Evolutionary conservation across 2,888 invertebrate genomes (phyloP).

Genomic region (Trileptium ribeirensis): DNA sequence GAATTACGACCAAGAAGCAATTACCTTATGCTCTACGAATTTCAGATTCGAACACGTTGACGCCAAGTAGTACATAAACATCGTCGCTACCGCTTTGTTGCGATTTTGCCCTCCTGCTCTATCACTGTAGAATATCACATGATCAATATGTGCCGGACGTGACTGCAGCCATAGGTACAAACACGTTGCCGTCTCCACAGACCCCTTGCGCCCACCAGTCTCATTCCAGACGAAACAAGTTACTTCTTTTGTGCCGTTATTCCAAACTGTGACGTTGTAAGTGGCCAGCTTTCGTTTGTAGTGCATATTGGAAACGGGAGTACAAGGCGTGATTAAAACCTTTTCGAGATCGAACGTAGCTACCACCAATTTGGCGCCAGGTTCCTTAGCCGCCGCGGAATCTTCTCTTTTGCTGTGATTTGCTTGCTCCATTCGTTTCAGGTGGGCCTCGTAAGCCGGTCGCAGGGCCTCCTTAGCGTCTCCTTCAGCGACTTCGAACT

Average conservation of each 20-base stretch:
- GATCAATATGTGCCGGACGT: background rate
- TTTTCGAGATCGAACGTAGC: conserved; percentile 11
- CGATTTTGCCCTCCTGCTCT: background rate
- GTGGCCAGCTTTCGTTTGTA: conserved; percentile 1
- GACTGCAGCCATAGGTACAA: background rate
- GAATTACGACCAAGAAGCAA: too few relatives aligned
- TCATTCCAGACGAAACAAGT: conserved; percentile 11
- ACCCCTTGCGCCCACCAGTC: background rate
- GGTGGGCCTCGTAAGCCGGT: background rate
- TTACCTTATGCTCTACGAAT: too few relatives aligned
- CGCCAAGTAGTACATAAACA: background rate
- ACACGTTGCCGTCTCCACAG: background rate
- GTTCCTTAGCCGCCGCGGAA: too few relatives aligned
- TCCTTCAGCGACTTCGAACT: background rate
- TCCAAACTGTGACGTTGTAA: conserved; percentile 5
- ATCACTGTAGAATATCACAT: background rate
- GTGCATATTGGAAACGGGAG: background rate
- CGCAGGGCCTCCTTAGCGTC: too few relatives aligned
- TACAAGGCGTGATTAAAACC: background rate
- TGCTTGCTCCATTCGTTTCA: background rate
- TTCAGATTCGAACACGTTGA: background rate
- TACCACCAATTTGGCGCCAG: background rate
- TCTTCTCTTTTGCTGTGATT: background rate
- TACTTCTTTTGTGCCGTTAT: background rate
- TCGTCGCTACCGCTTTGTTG: background rate